Conservation (phyloP, 2,113 vertebrate genomes). For the Aphyosemion australe region DNA sequence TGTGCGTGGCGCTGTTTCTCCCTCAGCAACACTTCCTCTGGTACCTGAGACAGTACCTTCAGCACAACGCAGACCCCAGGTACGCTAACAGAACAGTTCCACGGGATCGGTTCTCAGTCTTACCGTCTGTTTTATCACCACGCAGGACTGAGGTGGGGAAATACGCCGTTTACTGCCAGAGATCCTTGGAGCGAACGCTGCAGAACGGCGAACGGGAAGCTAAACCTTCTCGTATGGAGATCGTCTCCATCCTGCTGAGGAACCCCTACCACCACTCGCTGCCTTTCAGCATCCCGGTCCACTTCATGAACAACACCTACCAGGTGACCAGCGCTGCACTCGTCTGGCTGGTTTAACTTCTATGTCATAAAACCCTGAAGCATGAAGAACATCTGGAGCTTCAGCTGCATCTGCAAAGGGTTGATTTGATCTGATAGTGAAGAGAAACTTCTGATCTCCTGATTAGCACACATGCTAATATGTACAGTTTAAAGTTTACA, state of each 20-base stretch:
- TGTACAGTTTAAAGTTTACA: no score
- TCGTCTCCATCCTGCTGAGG: conserved; percentile 89
- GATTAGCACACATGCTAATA: no score
- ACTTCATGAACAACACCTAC: conserved; percentile 90
- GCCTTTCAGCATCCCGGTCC: conserved; percentile 92
- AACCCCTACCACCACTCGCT: conserved; percentile 91
- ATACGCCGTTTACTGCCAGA: conserved; percentile 89
- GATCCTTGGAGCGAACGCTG: conserved; percentile 84
- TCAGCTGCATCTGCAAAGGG: no score
- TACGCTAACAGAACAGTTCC: conserved; percentile 33
- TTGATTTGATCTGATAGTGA: no score
- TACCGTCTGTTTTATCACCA: background rate
- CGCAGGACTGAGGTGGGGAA: conserved; percentile 87
- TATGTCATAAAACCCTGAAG: no score
- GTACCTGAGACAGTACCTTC: conserved; percentile 87
- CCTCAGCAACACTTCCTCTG: conserved; percentile 91
- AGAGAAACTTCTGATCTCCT: no score
- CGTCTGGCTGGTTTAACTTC: no score
- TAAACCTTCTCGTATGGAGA: conserved; percentile 90
- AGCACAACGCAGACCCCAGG: conserved; percentile 85
- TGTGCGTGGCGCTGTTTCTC: conserved; percentile 88
- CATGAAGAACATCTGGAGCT: no score
- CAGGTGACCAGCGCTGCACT: conserved; percentile 74
- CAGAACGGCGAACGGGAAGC: conserved; percentile 87
- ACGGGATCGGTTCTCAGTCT: background rate